These are phyloP conservation scores for Hepsetus odoe DNA, from an alignment of 2,113 vertebrate species.

Conservation along the genomic window DNA sequence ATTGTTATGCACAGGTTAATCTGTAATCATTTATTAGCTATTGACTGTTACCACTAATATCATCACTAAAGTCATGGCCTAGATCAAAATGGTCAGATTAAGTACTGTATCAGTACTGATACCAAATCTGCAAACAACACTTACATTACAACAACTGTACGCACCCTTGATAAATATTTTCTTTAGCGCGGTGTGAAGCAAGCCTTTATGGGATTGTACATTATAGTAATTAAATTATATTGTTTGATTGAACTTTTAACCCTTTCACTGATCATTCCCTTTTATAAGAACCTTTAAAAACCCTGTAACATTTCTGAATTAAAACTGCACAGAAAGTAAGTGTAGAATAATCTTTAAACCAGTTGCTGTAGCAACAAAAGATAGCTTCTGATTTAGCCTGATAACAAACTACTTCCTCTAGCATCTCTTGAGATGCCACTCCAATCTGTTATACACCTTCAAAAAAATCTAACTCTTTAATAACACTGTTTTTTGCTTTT, in stretches of 20 bases:
- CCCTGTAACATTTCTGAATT: background rate
- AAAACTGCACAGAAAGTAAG: background rate
- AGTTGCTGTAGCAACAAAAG: background rate
- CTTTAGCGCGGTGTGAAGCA: background rate
- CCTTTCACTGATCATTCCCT: background rate
- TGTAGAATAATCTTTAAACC: background rate
- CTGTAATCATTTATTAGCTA: conserved; percentile 8
- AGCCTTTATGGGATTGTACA: conserved; percentile 11
- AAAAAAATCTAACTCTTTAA: conserved; percentile 44
- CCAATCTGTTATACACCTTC: conserved; percentile 10
- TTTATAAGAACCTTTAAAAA: too few relatives aligned
- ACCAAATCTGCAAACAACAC: background rate
- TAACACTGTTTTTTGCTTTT: conserved; percentile 63
- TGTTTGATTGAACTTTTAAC: background rate
- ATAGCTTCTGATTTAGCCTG: conserved; percentile 17
- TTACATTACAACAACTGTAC: background rate
- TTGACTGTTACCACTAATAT: conserved; percentile 8
- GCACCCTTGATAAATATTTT: conserved; percentile 2
- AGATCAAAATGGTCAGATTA: background rate
- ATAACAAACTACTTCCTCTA: conserved; percentile 21
- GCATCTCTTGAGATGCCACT: background rate
- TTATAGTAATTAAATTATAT: conserved; percentile 14
- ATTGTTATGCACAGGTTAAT: conserved; percentile 32
- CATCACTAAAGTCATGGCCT: conserved; percentile 12
- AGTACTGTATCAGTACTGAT: background rate